These are phyloP conservation scores for Nomada fucata DNA, from an alignment of 2,888 invertebrate species.

Conservation along the genomic window DNA sequence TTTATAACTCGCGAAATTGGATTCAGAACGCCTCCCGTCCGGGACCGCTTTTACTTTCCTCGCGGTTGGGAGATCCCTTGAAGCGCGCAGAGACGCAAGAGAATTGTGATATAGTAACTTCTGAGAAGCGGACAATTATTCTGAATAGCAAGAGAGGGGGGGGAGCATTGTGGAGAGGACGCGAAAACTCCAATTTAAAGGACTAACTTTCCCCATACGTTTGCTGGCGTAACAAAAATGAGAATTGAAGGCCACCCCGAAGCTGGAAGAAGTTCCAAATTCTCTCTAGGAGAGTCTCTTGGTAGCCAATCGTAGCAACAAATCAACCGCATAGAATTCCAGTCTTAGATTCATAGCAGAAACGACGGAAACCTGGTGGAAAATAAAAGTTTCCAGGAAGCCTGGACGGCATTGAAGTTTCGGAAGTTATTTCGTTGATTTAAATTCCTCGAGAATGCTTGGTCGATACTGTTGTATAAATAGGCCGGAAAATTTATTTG, in stretches of 20 bases:
- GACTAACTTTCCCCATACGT: too few species aligned
- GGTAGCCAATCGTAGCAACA: background rate
- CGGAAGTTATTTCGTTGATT: background rate
- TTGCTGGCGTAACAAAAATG: background rate
- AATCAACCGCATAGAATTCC: background rate
- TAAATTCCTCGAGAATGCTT: slow-evolving; percentile 5
- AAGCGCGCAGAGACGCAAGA: too few species aligned
- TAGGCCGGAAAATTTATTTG: background rate
- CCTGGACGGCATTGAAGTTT: background rate
- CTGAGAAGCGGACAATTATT: too few species aligned
- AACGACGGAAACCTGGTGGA: background rate
- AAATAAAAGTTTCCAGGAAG: background rate
- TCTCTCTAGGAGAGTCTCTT: background rate
- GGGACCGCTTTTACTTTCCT: too few species aligned
- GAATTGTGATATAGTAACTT: too few species aligned
- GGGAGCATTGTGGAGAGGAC: background rate
- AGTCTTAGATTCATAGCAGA: background rate
- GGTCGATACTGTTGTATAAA: slow-evolving; percentile 20
- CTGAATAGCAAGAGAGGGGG: too few species aligned
- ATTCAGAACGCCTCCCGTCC: too few species aligned
- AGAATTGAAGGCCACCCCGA: too few species aligned
- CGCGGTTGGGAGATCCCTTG: too few species aligned
- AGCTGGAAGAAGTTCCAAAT: background rate
- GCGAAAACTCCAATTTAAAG: background rate
- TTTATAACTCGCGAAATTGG: too few species aligned